phyloP scores from a whole-genome alignment of 2,113 vertebrate genomes.

The Bufo bufo region DNA sequence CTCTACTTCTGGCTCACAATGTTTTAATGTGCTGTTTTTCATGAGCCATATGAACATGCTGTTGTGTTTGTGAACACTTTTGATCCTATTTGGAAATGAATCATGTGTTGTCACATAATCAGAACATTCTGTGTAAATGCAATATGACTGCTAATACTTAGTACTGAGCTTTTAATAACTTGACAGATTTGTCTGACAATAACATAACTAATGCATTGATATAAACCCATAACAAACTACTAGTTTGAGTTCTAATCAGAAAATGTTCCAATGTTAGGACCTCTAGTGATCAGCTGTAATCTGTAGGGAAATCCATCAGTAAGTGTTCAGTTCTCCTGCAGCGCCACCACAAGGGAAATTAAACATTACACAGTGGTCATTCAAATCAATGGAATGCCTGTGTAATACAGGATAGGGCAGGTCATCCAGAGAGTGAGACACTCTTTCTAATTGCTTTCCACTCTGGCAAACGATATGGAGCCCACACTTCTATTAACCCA shows the following conservation, averaged over 20 bases:
- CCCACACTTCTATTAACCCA: too few relatives aligned
- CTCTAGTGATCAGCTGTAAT: too few relatives aligned
- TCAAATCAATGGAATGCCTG: too few relatives aligned
- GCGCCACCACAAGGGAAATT: too few relatives aligned
- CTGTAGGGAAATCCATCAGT: too few relatives aligned
- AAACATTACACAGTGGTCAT: too few relatives aligned
- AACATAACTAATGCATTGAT: neutral
- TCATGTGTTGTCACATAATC: slow-evolving; percentile 39
- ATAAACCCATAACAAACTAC: neutral
- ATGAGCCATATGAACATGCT: slow-evolving; percentile 40
- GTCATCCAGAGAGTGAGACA: too few relatives aligned
- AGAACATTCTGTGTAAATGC: slow-evolving; percentile 41
- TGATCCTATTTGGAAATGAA: slow-evolving; percentile 36
- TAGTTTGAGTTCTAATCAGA: neutral
- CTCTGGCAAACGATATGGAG: too few relatives aligned
- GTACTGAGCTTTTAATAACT: slow-evolving; percentile 13
- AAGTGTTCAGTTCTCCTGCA: too few relatives aligned
- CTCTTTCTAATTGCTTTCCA: too few relatives aligned
- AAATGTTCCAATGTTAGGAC: neutral
- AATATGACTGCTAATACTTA: slow-evolving; percentile 33
- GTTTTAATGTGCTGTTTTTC: slow-evolving; percentile 18
- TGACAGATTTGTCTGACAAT: neutral
- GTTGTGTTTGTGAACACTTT: slow-evolving; percentile 30
- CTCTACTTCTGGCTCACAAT: slow-evolving; percentile 28
- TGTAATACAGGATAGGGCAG: too few relatives aligned